Base-by-base conservation (phyloP, 64 coral and sea anemone species). In the Acropora yongei region DNA sequence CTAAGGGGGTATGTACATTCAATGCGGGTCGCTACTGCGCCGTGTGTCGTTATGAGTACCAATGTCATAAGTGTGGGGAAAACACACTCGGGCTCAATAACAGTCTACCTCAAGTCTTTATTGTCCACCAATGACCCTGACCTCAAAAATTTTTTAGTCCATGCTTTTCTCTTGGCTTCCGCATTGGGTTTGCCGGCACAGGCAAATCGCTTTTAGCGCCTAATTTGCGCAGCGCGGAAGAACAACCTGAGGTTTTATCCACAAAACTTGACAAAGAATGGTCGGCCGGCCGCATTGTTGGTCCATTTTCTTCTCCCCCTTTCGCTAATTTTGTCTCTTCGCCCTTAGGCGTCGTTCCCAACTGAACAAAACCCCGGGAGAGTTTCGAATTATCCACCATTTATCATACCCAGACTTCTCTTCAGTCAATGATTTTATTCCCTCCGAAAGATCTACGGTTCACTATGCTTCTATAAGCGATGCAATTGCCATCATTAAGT, bases 1-100 rank as follows among this genome's bases (percentile, higher is more conserved):
- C 45, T 39, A 81, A 39, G 57, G 48, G 47, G 47, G 47, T 51
- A 8, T 81, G 78, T 47, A 51, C 79, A 50, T 81, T 55, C 47
- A 81, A 81, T 55, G 79, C 79, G 3, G 79, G 79, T 17, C 44
- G 79, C n/a, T 2, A 81, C 79, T 81, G 79, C 14, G 79, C 79
- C 14, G 1, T 5, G 51, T 55, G 51, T 55, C 51, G 51, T 55
- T 55, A 55, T 55, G 51, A 55, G 51, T 10, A 2, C 51, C 5
- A 55, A 55, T 55, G 51, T 55, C 51, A 5, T 5, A 5, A 55
- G 2, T 55, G 51, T 55, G 51, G 51, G 51, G 51, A 5, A 55
- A 55, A 55, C 51, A 55, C 51, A 55, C 51, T 55, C 6, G 51
- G 51, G 51, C 51, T 5, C 51, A 55, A 55, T 55, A 10, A 5